Evolutionary conservation across 35 echinoderm and acorn worm genomes (phyloP), one percentile per base, ranked within the genome.

Genomic region (Ophioderma brevispina): DNA sequence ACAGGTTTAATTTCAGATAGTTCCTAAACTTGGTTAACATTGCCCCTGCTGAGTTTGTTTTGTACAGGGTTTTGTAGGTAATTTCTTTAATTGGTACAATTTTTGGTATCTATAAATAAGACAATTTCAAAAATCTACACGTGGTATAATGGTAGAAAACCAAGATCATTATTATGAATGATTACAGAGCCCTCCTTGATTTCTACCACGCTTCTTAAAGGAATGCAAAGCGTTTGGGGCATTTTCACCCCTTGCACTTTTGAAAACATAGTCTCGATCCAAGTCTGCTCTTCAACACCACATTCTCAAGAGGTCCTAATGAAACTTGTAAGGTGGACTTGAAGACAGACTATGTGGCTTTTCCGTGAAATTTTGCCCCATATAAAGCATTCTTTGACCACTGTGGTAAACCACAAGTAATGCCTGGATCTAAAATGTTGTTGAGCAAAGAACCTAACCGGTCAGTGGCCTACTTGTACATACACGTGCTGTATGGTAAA

Each of bases 321-420:
- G 59, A 70, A 70, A n/a, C n/a, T n/a, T 25, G 59, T 25, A 70
- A 25, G 59, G 23, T 70, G n/a, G 59, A 70, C 59, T 70, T 70
- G 59, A 70, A 13, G 5, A 3, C 10, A 70, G 59, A 25, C 59
- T 70, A 70, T 8, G 28, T 70, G 15, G 6, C 1, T 18, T 25
- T 70, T 70, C 59, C 59, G 2, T 70, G 59, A 70, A 70, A 70
- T 30, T 70, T 3, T 70, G 59, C 59, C 59, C 59, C 59, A 70
- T 70, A 70, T 70, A 70, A 70, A 70, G 59, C 59, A 70, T 70
- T 70, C 59, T 70, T 25, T 70, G 59, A 70, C 17, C 59, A 70
- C 10, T 70, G 59, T 70, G 59, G 59, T 70, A 6, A 70, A 70
- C 59, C 59, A 70, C 59, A 70, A 70, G 59, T 15, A 30, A 8